Base-by-base conservation (phyloP, 2,113 vertebrate species). In the Pygoscelis antarcticus region DNA sequence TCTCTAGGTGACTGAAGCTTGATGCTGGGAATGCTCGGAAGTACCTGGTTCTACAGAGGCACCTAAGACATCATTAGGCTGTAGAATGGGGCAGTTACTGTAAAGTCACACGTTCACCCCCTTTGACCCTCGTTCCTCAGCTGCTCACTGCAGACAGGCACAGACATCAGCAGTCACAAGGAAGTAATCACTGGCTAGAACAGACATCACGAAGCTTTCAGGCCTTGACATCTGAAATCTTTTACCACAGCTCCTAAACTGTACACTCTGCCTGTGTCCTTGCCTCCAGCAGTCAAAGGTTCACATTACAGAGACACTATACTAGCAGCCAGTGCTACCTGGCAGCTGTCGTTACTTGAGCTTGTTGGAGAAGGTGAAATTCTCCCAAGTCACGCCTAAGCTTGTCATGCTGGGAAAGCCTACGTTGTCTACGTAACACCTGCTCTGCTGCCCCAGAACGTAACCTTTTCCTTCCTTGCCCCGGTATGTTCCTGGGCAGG, bases 221-320 rank as follows among this genome's bases (percentile, higher is more conserved):
- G 68, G 54, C 22, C 38, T 79, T 51, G 61, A 69, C 51, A 78
- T 26, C 60, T 65, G 38, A 46, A 64, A 69, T 55, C 15, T 79
- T 49, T 54, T 74, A 80, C 49, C 30, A 16, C 16, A 60, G 54
- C 54, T 71, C 42, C 32, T 26, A 36, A 55, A 16, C 23, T 21
- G 26, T 38, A n/a, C 21, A 7, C 13, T 68, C 22, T 58, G n/a
- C 46, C 57, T 55, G 49, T 25, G 34, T 57, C n/a, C 40, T 57
- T 54, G 34, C 47, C 55, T 78, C 17, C n/a, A 69, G 68, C 38
- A 65, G 54, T 16, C 21, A n/a, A 46, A 62, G n/a, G 13, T 30
- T 62, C 29, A 34, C 0, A 1, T 30, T 36, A 52, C 26, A 76
- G 32, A 64, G 34, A 42, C 11, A 13, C 36, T 61, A 8, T 0